Conservation (phyloP, 1,140 invertebrate species). For the Zophobas morio region DNA sequence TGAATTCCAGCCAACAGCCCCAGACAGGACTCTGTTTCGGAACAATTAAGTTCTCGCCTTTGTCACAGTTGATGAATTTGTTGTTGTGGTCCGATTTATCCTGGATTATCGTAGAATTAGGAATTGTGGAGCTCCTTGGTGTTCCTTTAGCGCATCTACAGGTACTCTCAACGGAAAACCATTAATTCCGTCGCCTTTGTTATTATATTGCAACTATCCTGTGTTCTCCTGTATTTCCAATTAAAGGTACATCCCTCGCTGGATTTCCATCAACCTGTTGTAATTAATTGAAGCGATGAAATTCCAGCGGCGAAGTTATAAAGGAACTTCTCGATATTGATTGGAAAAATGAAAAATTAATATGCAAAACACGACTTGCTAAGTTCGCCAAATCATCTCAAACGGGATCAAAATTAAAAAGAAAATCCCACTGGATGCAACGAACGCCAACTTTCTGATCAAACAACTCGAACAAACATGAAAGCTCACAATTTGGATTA, state of each 20-base stretch:
- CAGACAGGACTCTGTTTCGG: slow-evolving; percentile 49
- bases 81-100: slow-evolving; percentile 55
- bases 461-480: slow-evolving; percentile 4
- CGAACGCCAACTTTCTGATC: slow-evolving; percentile 13
- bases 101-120: slow-evolving; percentile 57
- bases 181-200: slow-evolving; percentile 33
- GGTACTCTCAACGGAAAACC: slow-evolving; percentile 37
- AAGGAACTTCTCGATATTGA: slow-evolving; percentile 11
- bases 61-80: slow-evolving; percentile 54
- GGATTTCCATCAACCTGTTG: slow-evolving; percentile 23
- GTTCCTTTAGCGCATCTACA: slow-evolving; percentile 28
- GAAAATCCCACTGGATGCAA: slow-evolving; percentile 3
- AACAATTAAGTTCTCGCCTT: slow-evolving; percentile 54
- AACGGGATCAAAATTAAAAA: slow-evolving; percentile 9
- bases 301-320: slow-evolving; percentile 13
- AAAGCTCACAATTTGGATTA: slow-evolving; percentile 23
- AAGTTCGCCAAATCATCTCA: slow-evolving; percentile 7
- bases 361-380: slow-evolving; percentile 20
- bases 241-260: slow-evolving; percentile 29
- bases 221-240: slow-evolving; percentile 22
- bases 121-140: slow-evolving; percentile 44
- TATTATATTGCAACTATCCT: slow-evolving; percentile 39
- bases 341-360: slow-evolving; percentile 12
- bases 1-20: slow-evolving; percentile 53
- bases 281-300: slow-evolving; percentile 30